Evolutionary conservation across 2,113 vertebrate genomes (phyloP).

Genomic region (Emydura subglobosa): DNA sequence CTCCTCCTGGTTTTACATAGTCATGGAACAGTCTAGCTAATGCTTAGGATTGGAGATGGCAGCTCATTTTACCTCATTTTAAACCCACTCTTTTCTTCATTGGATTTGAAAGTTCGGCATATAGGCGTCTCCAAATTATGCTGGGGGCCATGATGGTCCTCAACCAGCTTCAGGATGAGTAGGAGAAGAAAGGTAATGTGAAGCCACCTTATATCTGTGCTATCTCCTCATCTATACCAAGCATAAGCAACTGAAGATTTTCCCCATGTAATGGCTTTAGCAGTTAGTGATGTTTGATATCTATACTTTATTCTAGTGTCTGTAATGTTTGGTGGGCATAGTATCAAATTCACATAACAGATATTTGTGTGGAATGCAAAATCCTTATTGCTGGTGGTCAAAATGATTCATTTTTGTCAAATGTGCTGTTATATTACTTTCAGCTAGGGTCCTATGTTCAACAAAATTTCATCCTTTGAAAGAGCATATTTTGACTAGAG

Average conservation of each 20-base stretch:
- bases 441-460: neutral
- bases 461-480: conserved; percentile 8
- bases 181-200: neutral
- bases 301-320: conserved; percentile 21
- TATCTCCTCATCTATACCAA: neutral
- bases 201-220: neutral
- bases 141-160: neutral
- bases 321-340: neutral
- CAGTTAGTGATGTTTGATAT: conserved; percentile 25
- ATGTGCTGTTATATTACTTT: neutral
- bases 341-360: neutral
- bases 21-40: neutral
- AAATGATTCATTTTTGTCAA: conserved; percentile 21
- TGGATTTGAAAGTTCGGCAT: neutral
- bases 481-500: neutral
- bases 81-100: neutral
- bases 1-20: no score
- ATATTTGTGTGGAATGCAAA: conserved; percentile 27
- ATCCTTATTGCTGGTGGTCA: neutral
- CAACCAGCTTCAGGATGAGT: neutral
- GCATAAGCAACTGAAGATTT: neutral
- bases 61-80: neutral
- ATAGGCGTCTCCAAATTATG: neutral
- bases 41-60: neutral
- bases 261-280: conserved; percentile 17